Base-by-base conservation (phyloP, 2,797 vertebrate genomes). In the Enteromius trimaculatus region DNA sequence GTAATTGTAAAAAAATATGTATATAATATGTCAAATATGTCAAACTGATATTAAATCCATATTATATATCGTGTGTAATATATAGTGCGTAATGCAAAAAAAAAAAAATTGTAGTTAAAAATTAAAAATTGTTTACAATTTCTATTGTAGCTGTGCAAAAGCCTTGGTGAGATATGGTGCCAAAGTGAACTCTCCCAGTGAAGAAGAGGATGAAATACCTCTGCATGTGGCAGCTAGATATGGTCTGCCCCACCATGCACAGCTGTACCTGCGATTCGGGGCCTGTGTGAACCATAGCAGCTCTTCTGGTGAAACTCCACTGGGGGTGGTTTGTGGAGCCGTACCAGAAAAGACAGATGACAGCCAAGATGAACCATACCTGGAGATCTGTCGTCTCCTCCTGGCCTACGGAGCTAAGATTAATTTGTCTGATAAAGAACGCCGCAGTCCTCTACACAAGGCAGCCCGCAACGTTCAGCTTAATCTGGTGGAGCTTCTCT, bases 211-310 rank as follows among this genome's bases (percentile, higher is more conserved):
- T 14, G 94, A 95, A 85, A 93, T 89, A 0, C 92, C 95, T 0
- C 90, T 95, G 88, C 94, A 95, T 5, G 77, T 94, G 85, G 96
- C 93, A 0, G 92, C 95, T 11, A 89, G 88, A 70, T 87, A 88
- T 2, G 82, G 90, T 14, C 93, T 96, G 34, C 85, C 76, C 0
- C 84, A 89, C 9, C 95, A 95, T 42, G 90, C 89, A 5, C 81
- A 70, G 58, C 93, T 95, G 78, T 96, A 94, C 85, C 91, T 96
- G 74, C 80, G 31, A 7, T 88, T 65, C 0, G 91, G 92, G 1
- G 94, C 95, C 0, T 0, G 0, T 0, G 84, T 94, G 6, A 85
- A 96, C 0, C 65, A 83, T 0, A 86, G 85, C 83, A 95, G 91
- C 37, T 0, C 19, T 0, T 87, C 31, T 0, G 88, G 89, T 0